Conservation (phyloP, 2,113 vertebrate species). For the Caranx ignobilis region DNA sequence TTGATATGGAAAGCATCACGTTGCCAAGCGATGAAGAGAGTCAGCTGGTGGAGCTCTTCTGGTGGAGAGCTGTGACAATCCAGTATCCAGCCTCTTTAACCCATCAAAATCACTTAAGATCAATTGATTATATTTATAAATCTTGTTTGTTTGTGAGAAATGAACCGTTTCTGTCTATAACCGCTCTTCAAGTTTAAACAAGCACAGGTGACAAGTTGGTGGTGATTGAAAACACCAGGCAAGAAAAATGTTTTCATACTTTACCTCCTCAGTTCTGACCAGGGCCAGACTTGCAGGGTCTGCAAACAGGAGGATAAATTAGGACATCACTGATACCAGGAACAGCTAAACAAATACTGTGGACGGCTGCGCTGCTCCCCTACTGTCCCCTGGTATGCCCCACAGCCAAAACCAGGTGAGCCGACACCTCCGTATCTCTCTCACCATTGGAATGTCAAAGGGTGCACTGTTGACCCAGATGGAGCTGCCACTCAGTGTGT, state of each 20-base stretch:
- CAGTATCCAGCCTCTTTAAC: too few relatives aligned
- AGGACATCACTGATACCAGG: slow-evolving; percentile 60
- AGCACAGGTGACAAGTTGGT: too few relatives aligned
- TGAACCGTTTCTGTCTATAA: too few relatives aligned
- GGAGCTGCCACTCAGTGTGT: slow-evolving; percentile 81
- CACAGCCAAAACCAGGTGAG: slow-evolving; percentile 75
- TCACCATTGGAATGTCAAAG: slow-evolving; percentile 71
- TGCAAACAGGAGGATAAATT: slow-evolving; percentile 67
- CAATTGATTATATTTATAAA: too few relatives aligned
- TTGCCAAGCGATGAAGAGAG: too few relatives aligned
- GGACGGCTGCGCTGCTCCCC: slow-evolving; percentile 50
- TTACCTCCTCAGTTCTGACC: background rate
- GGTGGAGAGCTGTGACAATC: too few relatives aligned
- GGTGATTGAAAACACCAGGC: background rate
- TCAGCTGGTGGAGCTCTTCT: too few relatives aligned
- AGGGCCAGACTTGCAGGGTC: slow-evolving; percentile 24
- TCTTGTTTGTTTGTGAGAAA: too few relatives aligned
- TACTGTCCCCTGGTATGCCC: slow-evolving; percentile 59
- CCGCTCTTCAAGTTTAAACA: too few relatives aligned
- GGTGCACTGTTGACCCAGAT: slow-evolving; percentile 84
- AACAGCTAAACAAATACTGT: slow-evolving; percentile 82
- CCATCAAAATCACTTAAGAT: too few relatives aligned
- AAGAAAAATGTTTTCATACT: background rate
- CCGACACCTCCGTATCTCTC: slow-evolving; percentile 68
- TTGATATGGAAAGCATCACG: too few relatives aligned